phyloP scores from a whole-genome alignment of 2,113 vertebrate genomes.

The Hylia prasina region DNA sequence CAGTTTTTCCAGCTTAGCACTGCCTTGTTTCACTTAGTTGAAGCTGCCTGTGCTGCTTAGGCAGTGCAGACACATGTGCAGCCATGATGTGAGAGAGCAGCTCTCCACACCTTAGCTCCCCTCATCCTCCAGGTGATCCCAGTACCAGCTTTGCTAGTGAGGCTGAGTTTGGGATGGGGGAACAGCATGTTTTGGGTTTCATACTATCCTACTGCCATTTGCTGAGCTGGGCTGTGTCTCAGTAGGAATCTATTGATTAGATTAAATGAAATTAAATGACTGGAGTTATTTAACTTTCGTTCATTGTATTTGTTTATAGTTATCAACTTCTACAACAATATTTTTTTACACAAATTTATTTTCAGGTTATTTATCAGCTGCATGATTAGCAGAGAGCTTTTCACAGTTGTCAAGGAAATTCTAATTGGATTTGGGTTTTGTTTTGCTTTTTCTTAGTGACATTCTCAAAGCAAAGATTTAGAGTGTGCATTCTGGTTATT shows the following conservation, averaged over 20 bases:
- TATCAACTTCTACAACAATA: neutral
- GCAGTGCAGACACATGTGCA: accelerated
- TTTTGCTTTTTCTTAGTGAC: neutral
- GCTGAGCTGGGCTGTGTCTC: neutral
- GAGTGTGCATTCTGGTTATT: neutral
- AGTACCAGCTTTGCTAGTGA: accelerated
- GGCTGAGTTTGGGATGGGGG: neutral
- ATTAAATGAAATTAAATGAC: neutral
- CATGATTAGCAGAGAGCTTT: neutral
- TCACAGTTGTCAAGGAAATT: neutral
- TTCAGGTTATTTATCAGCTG: neutral
- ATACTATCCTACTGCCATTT: neutral
- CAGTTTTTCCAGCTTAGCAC: neutral
- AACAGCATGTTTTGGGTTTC: neutral
- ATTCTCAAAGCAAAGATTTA: neutral
- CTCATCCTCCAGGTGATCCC: neutral
- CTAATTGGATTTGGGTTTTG: neutral
- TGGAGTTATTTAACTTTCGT: neutral
- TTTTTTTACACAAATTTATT: neutral
- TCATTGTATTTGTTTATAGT: neutral
- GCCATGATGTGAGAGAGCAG: neutral
- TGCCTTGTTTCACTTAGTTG: neutral
- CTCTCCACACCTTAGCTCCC: neutral
- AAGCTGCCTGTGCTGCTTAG: neutral
- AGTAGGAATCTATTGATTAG: neutral